These are phyloP conservation scores for Peromyscus maniculatus DNA, from an alignment of 2,113 vertebrate genomes.

Conservation along the genomic window DNA sequence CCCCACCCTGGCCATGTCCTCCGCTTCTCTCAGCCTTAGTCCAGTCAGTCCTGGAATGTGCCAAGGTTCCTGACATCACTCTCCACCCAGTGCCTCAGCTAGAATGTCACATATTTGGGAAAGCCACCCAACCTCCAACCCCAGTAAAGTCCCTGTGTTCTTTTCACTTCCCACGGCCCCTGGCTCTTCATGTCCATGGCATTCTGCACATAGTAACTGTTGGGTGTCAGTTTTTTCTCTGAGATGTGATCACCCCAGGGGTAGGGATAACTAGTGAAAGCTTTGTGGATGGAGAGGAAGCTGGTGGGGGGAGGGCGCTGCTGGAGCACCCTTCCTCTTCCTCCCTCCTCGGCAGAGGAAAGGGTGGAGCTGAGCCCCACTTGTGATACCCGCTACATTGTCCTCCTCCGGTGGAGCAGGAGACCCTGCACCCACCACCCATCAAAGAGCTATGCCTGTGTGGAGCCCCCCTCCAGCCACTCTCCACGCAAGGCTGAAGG, in stretches of 20 bases:
- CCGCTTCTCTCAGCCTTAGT: background rate
- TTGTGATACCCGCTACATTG: background rate
- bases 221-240: background rate
- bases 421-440: background rate
- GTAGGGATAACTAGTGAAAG: background rate
- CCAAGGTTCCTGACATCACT: background rate
- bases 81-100: background rate
- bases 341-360: background rate
- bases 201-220: background rate
- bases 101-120: background rate
- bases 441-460: rapidly evolving
- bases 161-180: rapidly evolving
- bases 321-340: background rate
- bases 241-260: background rate
- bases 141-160: background rate
- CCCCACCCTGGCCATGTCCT: background rate
- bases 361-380: background rate
- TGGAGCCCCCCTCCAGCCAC: background rate
- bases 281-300: background rate
- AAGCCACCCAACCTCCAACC: background rate
- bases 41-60: background rate
- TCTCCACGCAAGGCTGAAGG: background rate
- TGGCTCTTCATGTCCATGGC: too few relatives aligned
- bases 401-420: background rate
- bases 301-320: background rate